These are phyloP conservation scores for Epinotia ramella DNA, from an alignment of 2,888 invertebrate genomes.

Conservation along the genomic window DNA sequence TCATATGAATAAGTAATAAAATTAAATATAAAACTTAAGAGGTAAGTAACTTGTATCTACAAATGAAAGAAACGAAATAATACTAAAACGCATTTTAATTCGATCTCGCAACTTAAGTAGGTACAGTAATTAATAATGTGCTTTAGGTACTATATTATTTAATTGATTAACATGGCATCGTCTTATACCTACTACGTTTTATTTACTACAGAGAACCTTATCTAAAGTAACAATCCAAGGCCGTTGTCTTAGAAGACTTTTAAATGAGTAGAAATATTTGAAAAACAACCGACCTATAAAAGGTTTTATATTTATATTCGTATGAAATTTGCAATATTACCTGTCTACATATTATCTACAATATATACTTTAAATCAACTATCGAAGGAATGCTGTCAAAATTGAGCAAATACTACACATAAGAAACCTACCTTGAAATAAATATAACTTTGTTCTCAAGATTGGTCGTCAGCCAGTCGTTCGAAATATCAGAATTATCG, in stretches of 20 bases:
- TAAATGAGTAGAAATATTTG: conserved; percentile 28
- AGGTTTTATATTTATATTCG: conserved; percentile 27
- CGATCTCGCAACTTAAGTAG: conserved; percentile 59
- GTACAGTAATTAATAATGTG: conserved; percentile 52
- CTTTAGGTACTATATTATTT: conserved; percentile 55
- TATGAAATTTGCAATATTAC: conserved; percentile 27
- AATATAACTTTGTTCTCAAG: conserved; percentile 21
- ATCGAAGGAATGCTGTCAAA: conserved; percentile 64
- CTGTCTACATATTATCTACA: conserved; percentile 45
- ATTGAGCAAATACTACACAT: conserved; percentile 67
- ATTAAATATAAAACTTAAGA: conserved; percentile 47
- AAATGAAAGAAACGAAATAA: conserved; percentile 72
- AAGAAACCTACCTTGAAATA: conserved; percentile 47
- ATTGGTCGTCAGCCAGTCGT: conserved; percentile 21
- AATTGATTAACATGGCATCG: conserved; percentile 74
- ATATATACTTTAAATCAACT: conserved; percentile 48
- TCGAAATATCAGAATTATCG: background rate
- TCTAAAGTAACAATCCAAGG: conserved; percentile 67
- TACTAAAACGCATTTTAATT: conserved; percentile 82
- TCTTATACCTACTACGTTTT: conserved; percentile 48
- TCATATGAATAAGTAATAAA: conserved; percentile 30
- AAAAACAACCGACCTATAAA: conserved; percentile 48
- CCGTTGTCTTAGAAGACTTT: conserved; percentile 64
- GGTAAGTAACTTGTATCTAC: conserved; percentile 49
- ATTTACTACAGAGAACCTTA: conserved; percentile 48